Conservation (phyloP, 1,140 invertebrate species). For the Apocrypta bakeri region DNA sequence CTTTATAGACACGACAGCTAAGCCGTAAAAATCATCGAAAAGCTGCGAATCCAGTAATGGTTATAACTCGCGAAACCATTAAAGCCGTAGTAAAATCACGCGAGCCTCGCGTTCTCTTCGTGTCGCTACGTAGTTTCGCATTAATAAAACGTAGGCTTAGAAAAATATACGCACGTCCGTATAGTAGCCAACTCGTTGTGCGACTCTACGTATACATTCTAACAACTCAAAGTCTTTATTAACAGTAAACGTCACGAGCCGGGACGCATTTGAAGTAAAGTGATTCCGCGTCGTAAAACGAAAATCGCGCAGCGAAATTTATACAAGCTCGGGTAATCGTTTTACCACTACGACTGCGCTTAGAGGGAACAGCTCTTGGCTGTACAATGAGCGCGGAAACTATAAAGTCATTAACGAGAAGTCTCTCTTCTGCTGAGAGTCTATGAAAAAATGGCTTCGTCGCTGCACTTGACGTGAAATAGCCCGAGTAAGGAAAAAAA, state of each 20-base stretch:
- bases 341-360: neutral
- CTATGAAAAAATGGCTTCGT: neutral
- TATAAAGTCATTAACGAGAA: constrained; percentile 34
- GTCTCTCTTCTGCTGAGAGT: neutral
- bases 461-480: constrained; percentile 39
- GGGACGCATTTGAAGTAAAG: neutral
- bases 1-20: neutral
- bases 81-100: constrained; percentile 25
- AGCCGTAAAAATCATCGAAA: constrained; percentile 15
- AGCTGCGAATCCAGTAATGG: constrained; percentile 28
- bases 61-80: neutral
- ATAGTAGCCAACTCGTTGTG: neutral
- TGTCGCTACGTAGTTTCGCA: neutral
- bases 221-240: constrained; percentile 24
- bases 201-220: neutral
- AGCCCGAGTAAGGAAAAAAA: neutral
- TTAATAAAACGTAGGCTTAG: neutral
- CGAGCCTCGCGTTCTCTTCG: neutral
- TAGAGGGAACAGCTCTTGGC: neutral
- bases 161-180: neutral
- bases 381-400: neutral
- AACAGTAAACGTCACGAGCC: constrained; percentile 13
- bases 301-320: neutral
- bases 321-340: constrained; percentile 20
- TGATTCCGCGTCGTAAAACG: constrained; percentile 13